phyloP scores from a whole-genome alignment of 2,888 invertebrate species.

The Oligia fasciuncula region DNA sequence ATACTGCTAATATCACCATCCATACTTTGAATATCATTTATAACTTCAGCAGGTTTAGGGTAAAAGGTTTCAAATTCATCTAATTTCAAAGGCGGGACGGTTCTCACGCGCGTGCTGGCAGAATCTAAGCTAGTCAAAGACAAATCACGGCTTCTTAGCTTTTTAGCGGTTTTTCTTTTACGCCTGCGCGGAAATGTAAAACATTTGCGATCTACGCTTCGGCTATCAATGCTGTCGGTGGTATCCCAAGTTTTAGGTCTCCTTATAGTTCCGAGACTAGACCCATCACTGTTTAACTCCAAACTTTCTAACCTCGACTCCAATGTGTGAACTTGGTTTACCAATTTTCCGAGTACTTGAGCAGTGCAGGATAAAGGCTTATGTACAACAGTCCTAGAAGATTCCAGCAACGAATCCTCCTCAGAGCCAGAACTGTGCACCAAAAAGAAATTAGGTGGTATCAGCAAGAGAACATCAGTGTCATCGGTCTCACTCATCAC shows the following conservation, averaged over 20 bases:
- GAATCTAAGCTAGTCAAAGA: constrained; percentile 82
- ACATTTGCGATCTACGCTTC: constrained; percentile 80
- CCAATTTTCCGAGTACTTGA: constrained; percentile 88
- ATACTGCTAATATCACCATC: constrained; percentile 87
- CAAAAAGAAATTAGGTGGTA: constrained; percentile 94
- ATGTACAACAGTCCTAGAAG: constrained; percentile 86
- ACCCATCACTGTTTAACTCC: constrained; percentile 80
- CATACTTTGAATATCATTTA: constrained; percentile 83
- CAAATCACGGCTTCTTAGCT: constrained; percentile 72
- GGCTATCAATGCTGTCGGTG: constrained; percentile 79
- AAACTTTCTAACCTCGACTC: constrained; percentile 88
- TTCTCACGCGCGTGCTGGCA: constrained; percentile 61
- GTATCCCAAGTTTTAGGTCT: constrained; percentile 76
- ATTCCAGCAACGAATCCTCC: constrained; percentile 84
- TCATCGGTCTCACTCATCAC: constrained; percentile 92
- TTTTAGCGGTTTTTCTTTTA: constrained; percentile 75
- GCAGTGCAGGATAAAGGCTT: constrained; percentile 87
- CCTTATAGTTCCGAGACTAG: constrained; percentile 72
- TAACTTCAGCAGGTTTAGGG: constrained; percentile 59
- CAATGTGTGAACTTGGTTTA: constrained; percentile 91
- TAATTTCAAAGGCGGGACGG: constrained; percentile 74
- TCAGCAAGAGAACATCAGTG: constrained; percentile 94
- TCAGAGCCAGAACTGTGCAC: constrained; percentile 91
- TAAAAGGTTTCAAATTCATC: constrained; percentile 53
- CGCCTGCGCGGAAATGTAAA: constrained; percentile 85